Base-by-base conservation (phyloP, 2,797 vertebrate species). In the Semaprochilodus insignis region DNA sequence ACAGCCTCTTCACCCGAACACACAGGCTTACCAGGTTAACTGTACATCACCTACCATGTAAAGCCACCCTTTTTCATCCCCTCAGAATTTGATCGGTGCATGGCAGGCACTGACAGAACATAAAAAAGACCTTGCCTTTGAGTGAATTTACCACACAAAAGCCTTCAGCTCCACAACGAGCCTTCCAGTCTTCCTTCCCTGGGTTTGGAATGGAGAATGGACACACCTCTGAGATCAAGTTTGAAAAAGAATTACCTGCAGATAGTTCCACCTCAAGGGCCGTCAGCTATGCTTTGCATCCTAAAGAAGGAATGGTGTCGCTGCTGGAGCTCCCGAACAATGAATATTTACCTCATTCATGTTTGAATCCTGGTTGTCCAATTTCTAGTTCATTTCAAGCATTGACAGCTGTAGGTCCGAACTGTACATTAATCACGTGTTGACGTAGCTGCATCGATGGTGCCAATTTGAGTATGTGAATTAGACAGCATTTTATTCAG, bases 101-200 rank as follows among this genome's bases (percentile, higher is more conserved):
- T 1, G 16, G 44, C 44, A 27, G 44, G 44, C 25, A 27, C n/a
- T 52, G 13, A 54, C 23, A 81, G 51, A 36, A 62, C 60, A 52
- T 55, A 25, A 4, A 3, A 62, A 57, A 13, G 7, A 21, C 4
- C 16, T 23, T 23, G 1, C 0, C 8, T 27, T 6, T 3, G 1
- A n/a, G 34, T 16, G 3, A 48, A 57, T 65, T 62, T 73, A 57
- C 31, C 70, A 69, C 70, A 34, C 27, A n/a, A 77, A 77, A 36
- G 75, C 79, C 79, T 85, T 81, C 67, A 78, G 69, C 60, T 85
- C 31, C n/a, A 74, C 21, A 62, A 44, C 27, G 36, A 85, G 75
- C 70, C 31, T 85, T 74, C 15, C 63, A 69, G 6, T 15, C 19
- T 19, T 71, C 74, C 55, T 57, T 27, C 27, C 17, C 72, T 55